These are phyloP conservation scores for Xerus rutilus DNA, from an alignment of 2,797 vertebrate species.

Conservation along the genomic window DNA sequence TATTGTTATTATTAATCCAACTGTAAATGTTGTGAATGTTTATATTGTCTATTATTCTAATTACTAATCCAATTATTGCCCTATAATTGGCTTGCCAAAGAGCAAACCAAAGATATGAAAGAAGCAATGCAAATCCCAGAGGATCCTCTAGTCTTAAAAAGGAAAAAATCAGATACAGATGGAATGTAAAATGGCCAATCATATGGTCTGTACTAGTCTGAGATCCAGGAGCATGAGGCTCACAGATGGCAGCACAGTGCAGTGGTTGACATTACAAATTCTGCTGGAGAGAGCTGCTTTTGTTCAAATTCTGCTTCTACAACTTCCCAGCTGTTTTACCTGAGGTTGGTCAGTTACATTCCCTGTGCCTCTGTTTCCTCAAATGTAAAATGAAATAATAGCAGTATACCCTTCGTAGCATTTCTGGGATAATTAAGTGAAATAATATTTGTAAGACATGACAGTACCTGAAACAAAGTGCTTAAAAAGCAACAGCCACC, in stretches of 20 bases:
- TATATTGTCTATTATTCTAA: neutral
- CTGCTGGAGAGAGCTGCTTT: neutral
- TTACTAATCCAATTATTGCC: neutral
- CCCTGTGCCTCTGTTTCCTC: neutral
- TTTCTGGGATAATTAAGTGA: neutral
- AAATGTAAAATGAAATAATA: constrained; percentile 28
- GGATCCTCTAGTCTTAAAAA: neutral
- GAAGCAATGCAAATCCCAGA: neutral
- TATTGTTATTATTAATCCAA: neutral
- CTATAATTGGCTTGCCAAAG: neutral
- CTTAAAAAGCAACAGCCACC: neutral
- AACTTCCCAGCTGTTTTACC: neutral
- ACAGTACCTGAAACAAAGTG: neutral
- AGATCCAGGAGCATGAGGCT: neutral
- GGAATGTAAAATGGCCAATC: neutral
- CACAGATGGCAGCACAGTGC: neutral
- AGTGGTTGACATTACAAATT: neutral
- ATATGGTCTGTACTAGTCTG: neutral
- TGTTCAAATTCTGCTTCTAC: neutral
- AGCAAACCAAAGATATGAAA: neutral
- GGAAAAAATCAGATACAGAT: neutral
- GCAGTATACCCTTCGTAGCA: neutral
- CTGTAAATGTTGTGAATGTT: neutral
- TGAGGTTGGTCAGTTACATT: neutral
- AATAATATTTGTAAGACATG: neutral